phyloP scores from a whole-genome alignment of 2,113 vertebrate genomes.

The Halichoerus grypus region DNA sequence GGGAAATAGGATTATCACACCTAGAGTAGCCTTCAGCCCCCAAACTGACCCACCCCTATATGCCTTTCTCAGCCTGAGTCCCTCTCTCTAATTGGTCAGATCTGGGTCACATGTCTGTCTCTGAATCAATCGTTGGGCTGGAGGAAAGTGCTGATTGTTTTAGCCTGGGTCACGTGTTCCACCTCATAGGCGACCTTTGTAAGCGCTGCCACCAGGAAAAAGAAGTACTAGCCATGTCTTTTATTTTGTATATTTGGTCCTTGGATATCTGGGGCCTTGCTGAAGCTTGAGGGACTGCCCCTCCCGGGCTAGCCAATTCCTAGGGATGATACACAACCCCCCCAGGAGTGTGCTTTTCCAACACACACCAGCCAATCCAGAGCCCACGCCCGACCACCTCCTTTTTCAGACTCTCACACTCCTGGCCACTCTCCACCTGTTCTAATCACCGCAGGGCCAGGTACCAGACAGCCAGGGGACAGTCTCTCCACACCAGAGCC shows the following conservation, averaged over 20 bases:
- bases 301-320: neutral
- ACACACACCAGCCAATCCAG: neutral
- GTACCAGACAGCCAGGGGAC: neutral
- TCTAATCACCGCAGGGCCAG: neutral
- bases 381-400: neutral
- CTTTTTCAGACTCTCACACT: neutral
- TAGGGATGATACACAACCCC: neutral
- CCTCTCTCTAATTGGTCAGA: neutral
- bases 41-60: neutral
- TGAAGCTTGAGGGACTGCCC: neutral
- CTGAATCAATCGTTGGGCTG: neutral
- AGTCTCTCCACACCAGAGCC: neutral
- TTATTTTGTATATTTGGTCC: neutral
- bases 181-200: neutral
- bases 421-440: neutral
- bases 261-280: neutral
- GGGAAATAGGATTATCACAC: neutral
- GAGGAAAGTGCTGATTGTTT: neutral
- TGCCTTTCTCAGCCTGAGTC: neutral
- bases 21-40: neutral
- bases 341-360: neutral
- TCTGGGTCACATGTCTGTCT: neutral
- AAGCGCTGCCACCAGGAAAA: neutral
- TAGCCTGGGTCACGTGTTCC: neutral
- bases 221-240: neutral